Base-by-base conservation (phyloP, 2,888 invertebrate genomes). In the Drosophila anomalata region DNA sequence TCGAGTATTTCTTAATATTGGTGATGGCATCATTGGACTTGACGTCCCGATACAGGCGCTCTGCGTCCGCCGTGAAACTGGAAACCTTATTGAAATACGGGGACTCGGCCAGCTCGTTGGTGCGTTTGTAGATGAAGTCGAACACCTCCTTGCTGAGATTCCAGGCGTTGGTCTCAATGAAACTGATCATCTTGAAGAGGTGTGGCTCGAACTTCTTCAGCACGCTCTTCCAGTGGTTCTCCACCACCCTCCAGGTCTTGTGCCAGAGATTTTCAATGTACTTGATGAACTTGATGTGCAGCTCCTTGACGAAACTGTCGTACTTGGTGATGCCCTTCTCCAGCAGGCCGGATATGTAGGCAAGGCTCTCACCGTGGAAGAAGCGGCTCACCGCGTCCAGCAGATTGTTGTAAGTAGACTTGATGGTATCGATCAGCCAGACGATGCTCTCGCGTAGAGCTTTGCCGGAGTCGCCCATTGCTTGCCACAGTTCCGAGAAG, bases 401-500 rank as follows among this genome's bases (percentile, higher is more conserved):
- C 14, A 95, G 93, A 82, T 95, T 95, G 24, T 94, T 93, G 83
- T 96, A 96, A 0, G 95, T 95, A 44, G 92, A 93, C 88, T 95
- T 96, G 0, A 96, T 93, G 67, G 93, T 81, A 9, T 92, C 90
- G 0, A 96, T 94, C 0, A 96, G 93, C 94, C 95, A 96, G 0
- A 94, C 91, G 9, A 97, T 92, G 75, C 96, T 96, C 74, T 95
- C 94, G 50, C 96, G 94, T 20, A 97, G 94, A 0, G 96, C 96
- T 76, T 95, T 93, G 8, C 96, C 96, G 0, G 96, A 96, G 57
- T 96, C 96, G 0, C 96, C 97, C 96, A 97, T 96, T 79, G 96
- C 94, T 5, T 96, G 95, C 96, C 96, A 96, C 87, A 97, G 93
- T 90, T 97, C 97, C 51, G 95, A 95, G 0, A 97, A 93, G 24